Conservation (phyloP, 2,797 vertebrate genomes). For the Artibeus lituratus region DNA sequence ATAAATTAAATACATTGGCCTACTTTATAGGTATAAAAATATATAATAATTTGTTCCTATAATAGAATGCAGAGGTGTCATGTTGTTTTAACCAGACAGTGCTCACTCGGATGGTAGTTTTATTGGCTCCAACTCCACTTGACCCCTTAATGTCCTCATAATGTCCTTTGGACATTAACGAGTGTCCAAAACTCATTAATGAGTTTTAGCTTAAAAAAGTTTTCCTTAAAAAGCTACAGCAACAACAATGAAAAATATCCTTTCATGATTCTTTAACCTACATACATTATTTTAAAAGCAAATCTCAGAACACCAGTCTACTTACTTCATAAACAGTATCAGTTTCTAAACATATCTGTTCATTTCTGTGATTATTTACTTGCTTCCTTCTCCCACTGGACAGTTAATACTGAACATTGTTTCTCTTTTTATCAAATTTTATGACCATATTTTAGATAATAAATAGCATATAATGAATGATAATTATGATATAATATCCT, state of each 20-base stretch:
- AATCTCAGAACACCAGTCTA: neutral
- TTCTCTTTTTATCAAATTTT: neutral
- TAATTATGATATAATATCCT: neutral
- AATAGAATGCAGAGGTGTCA: neutral
- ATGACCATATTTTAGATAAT: neutral
- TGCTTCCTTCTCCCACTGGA: neutral
- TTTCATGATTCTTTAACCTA: neutral
- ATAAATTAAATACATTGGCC: neutral
- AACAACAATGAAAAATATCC: neutral
- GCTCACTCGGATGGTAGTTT: neutral
- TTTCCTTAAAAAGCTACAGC: neutral
- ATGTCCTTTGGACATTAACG: no score
- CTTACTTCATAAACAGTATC: neutral
- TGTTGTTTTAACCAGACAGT: neutral
- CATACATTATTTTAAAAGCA: neutral
- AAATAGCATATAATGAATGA: neutral
- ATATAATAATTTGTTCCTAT: neutral
- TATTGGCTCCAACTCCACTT: neutral
- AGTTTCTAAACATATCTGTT: neutral
- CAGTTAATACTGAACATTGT: neutral
- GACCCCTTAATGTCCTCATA: neutral
- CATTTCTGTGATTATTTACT: neutral
- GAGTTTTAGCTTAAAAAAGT: neutral
- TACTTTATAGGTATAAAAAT: neutral
- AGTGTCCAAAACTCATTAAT: neutral